phyloP scores from a whole-genome alignment of 2,888 invertebrate genomes.

The Caenorhabditis angaria region DNA sequence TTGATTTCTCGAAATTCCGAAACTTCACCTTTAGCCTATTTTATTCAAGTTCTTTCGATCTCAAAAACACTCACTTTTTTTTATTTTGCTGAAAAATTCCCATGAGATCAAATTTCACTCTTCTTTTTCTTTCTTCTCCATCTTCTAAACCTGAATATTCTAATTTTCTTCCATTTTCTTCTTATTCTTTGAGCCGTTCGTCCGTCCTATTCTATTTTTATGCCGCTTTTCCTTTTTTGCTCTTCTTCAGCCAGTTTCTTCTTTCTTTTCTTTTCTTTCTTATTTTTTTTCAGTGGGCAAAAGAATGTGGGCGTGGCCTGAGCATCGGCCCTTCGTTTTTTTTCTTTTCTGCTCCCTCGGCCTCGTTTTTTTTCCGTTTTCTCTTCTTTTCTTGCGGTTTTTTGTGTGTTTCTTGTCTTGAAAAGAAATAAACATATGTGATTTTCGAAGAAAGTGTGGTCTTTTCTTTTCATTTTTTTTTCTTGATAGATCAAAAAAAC shows the following conservation, averaged over 20 bases:
- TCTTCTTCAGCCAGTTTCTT: too few species aligned
- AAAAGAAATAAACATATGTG: not conserved
- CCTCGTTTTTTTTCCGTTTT: not conserved
- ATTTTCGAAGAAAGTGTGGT: not conserved
- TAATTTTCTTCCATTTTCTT: not conserved
- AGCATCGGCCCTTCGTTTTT: not conserved
- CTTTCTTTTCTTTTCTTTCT: too few species aligned
- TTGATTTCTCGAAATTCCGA: too few species aligned
- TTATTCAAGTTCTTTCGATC: not conserved
- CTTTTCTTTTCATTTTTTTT: too few species aligned
- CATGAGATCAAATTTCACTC: not conserved
- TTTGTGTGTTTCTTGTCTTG: not conserved
- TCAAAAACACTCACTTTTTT: not conserved
- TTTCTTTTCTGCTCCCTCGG: too few species aligned
- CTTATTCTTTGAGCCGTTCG: not conserved
- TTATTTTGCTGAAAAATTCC: not conserved
- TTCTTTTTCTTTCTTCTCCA: too few species aligned
- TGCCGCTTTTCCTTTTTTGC: not conserved
- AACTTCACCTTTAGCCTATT: too few species aligned
- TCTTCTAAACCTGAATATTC: not conserved
- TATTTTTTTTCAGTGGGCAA: not conserved
- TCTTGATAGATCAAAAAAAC: not conserved
- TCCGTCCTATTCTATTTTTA: not conserved
- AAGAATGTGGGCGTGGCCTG: not conserved
- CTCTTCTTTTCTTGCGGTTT: not conserved